Conservation (phyloP, 2,113 vertebrate species). For the Nyctibius bracteatus region DNA sequence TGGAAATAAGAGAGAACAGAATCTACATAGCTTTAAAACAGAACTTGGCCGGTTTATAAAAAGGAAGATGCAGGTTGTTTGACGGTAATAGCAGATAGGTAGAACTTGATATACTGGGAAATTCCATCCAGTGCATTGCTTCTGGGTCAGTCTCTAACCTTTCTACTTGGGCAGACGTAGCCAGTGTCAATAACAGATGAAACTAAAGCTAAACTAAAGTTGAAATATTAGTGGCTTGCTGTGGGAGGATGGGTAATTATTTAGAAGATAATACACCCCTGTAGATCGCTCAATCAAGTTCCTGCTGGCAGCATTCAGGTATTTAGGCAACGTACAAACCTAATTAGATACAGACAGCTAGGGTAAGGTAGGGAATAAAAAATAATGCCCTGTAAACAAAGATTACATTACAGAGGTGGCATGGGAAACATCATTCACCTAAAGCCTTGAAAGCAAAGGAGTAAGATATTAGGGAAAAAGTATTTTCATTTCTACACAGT, state of each 20-base stretch:
- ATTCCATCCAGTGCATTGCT: not conserved
- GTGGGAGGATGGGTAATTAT: not conserved
- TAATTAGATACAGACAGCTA: not conserved
- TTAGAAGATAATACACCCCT: not conserved
- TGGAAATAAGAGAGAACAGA: not conserved
- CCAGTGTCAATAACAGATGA: not conserved
- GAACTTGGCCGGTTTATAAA: not conserved
- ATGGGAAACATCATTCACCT: not conserved
- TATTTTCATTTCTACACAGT: not conserved
- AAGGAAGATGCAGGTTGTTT: not conserved
- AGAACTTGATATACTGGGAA: not conserved
- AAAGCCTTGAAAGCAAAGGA: not conserved
- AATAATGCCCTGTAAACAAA: not conserved
- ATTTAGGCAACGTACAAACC: not conserved
- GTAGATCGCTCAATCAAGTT: not conserved
- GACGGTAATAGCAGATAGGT: not conserved
- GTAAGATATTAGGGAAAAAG: not conserved
- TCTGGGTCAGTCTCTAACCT: not conserved
- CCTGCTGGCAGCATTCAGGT: not conserved
- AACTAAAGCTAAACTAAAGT: not conserved
- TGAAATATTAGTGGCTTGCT: not conserved
- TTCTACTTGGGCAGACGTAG: not conserved
- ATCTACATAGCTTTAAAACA: not conserved
- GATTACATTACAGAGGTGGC: not conserved
- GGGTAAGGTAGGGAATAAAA: not conserved